phyloP scores from a whole-genome alignment of 2,797 vertebrate species.

The Enteromius radiatus region DNA sequence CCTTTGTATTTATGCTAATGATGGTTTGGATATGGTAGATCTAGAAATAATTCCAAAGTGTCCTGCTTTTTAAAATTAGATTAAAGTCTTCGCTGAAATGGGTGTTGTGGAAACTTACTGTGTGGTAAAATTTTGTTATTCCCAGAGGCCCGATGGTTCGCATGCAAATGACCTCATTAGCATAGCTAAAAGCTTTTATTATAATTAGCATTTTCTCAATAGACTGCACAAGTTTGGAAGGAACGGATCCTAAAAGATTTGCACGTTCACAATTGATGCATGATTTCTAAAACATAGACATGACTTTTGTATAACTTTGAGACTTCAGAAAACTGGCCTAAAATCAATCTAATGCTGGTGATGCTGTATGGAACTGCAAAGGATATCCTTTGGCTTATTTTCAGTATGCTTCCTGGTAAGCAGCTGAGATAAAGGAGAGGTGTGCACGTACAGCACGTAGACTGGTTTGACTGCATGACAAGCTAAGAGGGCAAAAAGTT shows the following conservation, averaged over 20 bases:
- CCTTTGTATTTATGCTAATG: slow-evolving; percentile 82
- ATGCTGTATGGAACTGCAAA: slow-evolving; percentile 36
- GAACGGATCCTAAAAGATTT: slow-evolving; percentile 65
- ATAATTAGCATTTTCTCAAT: slow-evolving; percentile 72
- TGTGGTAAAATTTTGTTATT: slow-evolving; percentile 71
- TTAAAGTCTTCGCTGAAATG: slow-evolving; percentile 74
- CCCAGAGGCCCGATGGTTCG: slow-evolving; percentile 72
- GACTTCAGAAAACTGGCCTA: slow-evolving; percentile 9
- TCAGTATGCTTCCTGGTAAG: slow-evolving; percentile 53
- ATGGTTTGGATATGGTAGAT: slow-evolving; percentile 77
- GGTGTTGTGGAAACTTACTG: slow-evolving; percentile 70
- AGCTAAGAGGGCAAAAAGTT: slow-evolving; percentile 3
- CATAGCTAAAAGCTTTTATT: slow-evolving; percentile 78
- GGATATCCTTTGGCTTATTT: slow-evolving; percentile 55
- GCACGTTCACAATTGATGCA: slow-evolving; percentile 50
- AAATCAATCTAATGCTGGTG: slow-evolving; percentile 30
- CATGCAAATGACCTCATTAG: slow-evolving; percentile 81
- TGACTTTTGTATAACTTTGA: background rate
- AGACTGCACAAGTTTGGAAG: slow-evolving; percentile 65
- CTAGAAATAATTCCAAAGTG: slow-evolving; percentile 75
- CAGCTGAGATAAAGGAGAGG: slow-evolving; percentile 42
- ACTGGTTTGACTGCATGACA: background rate
- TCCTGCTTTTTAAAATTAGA: slow-evolving; percentile 77
- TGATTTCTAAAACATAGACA: slow-evolving; percentile 40
- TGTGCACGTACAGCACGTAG: slow-evolving; percentile 35